Evolutionary conservation across 2,797 vertebrate genomes (phyloP).

Genomic region (Acanthis flammea): DNA sequence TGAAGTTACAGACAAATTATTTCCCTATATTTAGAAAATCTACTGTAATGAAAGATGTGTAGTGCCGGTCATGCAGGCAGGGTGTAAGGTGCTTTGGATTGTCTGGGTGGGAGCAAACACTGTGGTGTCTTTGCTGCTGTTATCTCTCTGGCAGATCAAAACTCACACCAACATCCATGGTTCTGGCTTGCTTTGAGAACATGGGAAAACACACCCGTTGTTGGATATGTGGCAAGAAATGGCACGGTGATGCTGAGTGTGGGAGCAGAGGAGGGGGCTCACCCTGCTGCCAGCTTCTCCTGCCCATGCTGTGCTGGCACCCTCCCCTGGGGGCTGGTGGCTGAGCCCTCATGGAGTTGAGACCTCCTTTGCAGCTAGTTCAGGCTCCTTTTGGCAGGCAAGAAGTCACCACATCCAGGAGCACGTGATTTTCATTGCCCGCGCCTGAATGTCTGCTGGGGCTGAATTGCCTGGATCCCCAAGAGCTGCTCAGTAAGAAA

Average conservation of each 20-base stretch:
- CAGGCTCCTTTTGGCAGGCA: background rate
- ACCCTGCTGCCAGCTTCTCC: background rate
- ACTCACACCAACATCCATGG: rapidly evolving
- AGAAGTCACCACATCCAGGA: background rate
- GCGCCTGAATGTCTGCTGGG: background rate
- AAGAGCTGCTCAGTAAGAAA: background rate
- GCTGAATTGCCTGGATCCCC: background rate
- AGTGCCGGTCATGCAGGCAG: background rate
- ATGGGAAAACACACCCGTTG: rapidly evolving
- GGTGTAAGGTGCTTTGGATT: background rate
- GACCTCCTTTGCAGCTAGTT: background rate
- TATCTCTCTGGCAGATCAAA: background rate
- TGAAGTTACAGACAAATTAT: background rate
- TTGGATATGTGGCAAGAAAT: background rate
- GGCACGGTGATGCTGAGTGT: rapidly evolving
- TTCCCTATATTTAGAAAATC: background rate
- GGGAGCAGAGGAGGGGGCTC: background rate
- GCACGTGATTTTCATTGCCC: slow-evolving; percentile 19
- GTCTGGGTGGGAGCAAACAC: rapidly evolving
- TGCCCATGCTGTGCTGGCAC: background rate
- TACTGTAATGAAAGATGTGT: background rate
- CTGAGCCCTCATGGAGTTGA: background rate
- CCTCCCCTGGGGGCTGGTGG: background rate
- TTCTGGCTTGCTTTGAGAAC: background rate
- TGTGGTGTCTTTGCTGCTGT: background rate